Base-by-base conservation (phyloP, 2,888 invertebrate genomes). In the Eremobia ochroleuca region DNA sequence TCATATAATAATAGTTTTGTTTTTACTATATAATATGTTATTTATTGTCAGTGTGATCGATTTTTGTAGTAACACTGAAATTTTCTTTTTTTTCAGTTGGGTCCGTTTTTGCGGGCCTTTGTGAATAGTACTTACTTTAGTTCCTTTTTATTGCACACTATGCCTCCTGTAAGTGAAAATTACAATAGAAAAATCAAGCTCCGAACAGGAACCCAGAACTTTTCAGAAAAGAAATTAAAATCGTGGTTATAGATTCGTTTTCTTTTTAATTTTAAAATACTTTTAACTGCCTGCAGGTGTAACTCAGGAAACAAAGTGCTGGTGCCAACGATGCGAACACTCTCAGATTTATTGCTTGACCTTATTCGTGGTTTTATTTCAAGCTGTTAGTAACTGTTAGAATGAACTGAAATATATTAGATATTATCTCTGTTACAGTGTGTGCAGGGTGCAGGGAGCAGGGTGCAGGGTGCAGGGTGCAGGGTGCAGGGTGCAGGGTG, bases 321-420 rank as follows among this genome's bases (percentile, higher is more conserved):
- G n/a, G 58, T 76, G 82, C 77, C 78, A 71, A 62, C 81, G 71
- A 62, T 46, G 59, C 61, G 46, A 25, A 15, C 66, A 55, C 55
- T 66, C 37, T 15, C 78, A 70, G 49, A 81, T 81, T 77, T 71
- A 78, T 78, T 43, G 78, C 61, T 28, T 43, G 67, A 43, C 71
- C 83, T 83, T 83, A 83, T 78, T 81, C 71, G 15, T 70, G 31
- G 83, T 49, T 67, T 83, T 83, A 71, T 81, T 80, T 66, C 31
- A 46, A 70, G 77, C 76, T 21, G 49, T 67, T 64, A 66, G 28
- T 55, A 49, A 80, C 49, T 65, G 58, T 13, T 6, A 62, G 28
- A 37, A 61, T 25, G 34, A 78, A 52, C 79, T 59, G 8, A 61
- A 52, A 59, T 37, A 59, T 59, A 58, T 25, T 34, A 49, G 40